These are phyloP conservation scores for Drosophila parthenogenetica DNA, from an alignment of 2,888 invertebrate species.

Conservation along the genomic window DNA sequence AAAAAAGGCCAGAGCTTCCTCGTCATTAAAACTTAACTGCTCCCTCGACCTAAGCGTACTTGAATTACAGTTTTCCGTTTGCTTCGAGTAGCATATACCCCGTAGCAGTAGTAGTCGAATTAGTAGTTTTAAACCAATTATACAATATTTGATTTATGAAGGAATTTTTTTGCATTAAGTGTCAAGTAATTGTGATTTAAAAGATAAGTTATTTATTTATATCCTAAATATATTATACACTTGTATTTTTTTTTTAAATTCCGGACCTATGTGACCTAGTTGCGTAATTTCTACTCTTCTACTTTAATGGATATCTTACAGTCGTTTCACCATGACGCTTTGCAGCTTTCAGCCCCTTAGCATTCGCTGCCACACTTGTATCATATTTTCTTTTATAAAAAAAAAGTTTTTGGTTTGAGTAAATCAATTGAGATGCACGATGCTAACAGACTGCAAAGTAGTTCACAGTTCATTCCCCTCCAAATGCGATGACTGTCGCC, in stretches of 20 bases:
- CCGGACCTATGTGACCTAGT: too few species aligned
- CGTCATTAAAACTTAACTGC: conserved; percentile 52
- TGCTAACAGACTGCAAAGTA: conserved; percentile 67
- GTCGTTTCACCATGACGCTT: not conserved
- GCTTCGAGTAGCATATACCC: not conserved
- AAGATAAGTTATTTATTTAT: too few species aligned
- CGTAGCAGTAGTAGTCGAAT: not conserved
- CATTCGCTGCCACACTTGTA: conserved; percentile 9
- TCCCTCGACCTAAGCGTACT: conserved; percentile 27
- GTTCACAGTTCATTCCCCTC: conserved; percentile 77
- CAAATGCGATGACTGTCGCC: conserved; percentile 26
- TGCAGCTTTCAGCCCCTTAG: not conserved
- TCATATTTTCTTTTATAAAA: conserved; percentile 23
- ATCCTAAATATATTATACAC: too few species aligned
- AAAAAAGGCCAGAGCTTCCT: conserved; percentile 30
- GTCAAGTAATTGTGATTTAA: too few species aligned
- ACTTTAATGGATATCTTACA: conserved; percentile 4
- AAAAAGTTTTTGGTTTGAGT: conserved; percentile 40
- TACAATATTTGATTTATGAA: too few species aligned
- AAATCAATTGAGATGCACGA: conserved; percentile 74
- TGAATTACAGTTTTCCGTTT: not conserved
- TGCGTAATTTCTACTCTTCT: too few species aligned
- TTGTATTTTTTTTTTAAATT: too few species aligned
- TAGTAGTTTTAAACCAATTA: too few species aligned
- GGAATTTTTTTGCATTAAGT: too few species aligned